Evolutionary conservation across 2,797 vertebrate genomes (phyloP).

Genomic region (Clarias pachynema): DNA sequence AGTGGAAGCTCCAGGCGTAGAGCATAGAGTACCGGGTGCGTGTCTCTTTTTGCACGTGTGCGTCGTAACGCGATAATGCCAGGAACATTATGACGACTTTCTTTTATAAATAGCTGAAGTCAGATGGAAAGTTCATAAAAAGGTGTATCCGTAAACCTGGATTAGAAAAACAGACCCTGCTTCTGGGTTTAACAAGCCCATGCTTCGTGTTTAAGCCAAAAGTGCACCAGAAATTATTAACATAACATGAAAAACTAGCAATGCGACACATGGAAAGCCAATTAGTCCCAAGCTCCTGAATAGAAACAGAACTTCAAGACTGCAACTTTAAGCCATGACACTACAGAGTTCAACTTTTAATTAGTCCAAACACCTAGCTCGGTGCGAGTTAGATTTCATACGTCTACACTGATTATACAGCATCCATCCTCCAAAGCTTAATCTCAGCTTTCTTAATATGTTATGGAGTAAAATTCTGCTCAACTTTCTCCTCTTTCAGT

Average conservation of each 20-base stretch:
- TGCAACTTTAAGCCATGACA: background rate
- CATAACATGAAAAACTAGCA: slow-evolving; percentile 13
- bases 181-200: slow-evolving; percentile 43
- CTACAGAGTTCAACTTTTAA: background rate
- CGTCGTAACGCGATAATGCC: slow-evolving; percentile 15
- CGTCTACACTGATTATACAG: background rate
- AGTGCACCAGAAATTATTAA: slow-evolving; percentile 35
- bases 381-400: background rate
- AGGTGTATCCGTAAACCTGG: slow-evolving; percentile 47
- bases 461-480: background rate
- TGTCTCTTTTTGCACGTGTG: background rate
- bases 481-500: no score
- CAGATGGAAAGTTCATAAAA: slow-evolving; percentile 55
- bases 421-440: background rate
- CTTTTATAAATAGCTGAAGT: slow-evolving; percentile 24
- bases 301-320: background rate
- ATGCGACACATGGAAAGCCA: background rate
- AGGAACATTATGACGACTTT: slow-evolving; percentile 10
- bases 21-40: background rate
- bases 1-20: background rate
- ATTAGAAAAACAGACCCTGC: slow-evolving; percentile 50
- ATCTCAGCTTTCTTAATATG: background rate
- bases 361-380: background rate
- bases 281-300: slow-evolving; percentile 14
- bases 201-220: slow-evolving; percentile 6